phyloP scores from a whole-genome alignment of 2,113 vertebrate genomes.

The Leptobrachium leishanense region DNA sequence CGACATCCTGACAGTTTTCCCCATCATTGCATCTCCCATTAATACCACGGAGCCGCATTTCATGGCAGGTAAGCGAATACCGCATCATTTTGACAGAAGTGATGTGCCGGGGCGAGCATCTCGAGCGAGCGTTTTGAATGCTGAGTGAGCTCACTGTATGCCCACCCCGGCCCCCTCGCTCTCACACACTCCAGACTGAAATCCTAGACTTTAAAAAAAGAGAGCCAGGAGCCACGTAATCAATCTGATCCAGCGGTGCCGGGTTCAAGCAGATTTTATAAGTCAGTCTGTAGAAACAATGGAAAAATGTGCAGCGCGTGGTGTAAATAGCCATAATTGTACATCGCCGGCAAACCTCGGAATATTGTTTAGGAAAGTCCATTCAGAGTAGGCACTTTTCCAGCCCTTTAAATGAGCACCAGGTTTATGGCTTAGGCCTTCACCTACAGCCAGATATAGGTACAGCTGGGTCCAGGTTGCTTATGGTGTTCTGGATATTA shows the following conservation, averaged over 20 bases:
- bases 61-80: constrained; percentile 71
- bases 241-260: constrained; percentile 56
- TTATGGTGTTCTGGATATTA: too few relatives aligned
- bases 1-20: constrained; percentile 3
- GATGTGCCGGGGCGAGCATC: constrained; percentile 63
- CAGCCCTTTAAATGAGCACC: neutral
- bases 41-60: constrained; percentile 70
- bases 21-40: constrained; percentile 63
- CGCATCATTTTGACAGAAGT: constrained; percentile 73
- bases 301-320: constrained; percentile 52
- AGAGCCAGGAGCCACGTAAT: constrained; percentile 61
- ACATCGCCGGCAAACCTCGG: constrained; percentile 52
- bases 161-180: neutral
- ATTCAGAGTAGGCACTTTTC: constrained; percentile 52
- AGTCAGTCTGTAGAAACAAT: constrained; percentile 57
- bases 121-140: too few relatives aligned
- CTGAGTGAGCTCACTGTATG: constrained; percentile 55
- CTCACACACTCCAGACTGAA: constrained; percentile 59
- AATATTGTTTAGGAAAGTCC: constrained; percentile 58
- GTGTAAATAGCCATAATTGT: constrained; percentile 59
- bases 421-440: too few relatives aligned
- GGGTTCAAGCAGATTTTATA: constrained; percentile 56
- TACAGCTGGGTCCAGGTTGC: too few relatives aligned
- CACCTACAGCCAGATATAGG: too few relatives aligned
- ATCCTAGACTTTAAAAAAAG: constrained; percentile 63